Base-by-base conservation (phyloP, 2,113 vertebrate genomes). In the Mesitornis unicolor region DNA sequence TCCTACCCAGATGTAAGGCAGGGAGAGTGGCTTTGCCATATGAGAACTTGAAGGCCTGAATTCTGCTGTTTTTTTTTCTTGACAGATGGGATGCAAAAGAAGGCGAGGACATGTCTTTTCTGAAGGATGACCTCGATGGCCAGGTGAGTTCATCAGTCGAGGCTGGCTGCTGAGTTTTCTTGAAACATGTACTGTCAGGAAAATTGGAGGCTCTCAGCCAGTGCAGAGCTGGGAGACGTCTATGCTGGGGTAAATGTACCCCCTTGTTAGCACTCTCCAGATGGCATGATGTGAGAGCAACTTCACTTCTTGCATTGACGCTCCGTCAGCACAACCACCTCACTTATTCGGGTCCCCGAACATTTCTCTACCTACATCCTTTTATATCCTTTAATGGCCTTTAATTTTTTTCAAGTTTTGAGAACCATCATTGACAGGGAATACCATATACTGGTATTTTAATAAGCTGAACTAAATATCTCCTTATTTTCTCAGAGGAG, bases 41-140 rank as follows among this genome's bases (percentile, higher is more conserved):
- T 17, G 20, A 86, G 48, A 57, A 45, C 11, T 10, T 47, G 28
- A 83, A 68, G 33, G 21, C 35, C 29, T 84, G 16, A 82, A 56
- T 78, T 65, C 21, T 18, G 17, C 43, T 36, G 77, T 51, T 79
- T 26, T 89, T 76, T 38, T 96, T 48, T 88, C 91, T 93, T 94
- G 78, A 36, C 89, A 98, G 98, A 68, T 98, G 97, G 98, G 98
- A 98, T 63, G 31, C 42, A 54, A 98, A 98, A 93, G 98, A 98
- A 95, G 95, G 91, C 22, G 97, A 98, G 40, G 96, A 98, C 40
- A 45, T 89, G 36, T 47, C 63, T 76, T 74, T 93, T 85, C 80
- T 92, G 94, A 97, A 97, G 68, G 96, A 98, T 91, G 96, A 97
- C 18, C 60, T 33, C 15, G 96, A 95, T 21, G 67, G 84, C 54